Percentiles rank a stretch among this genome's conserved stretches.
Conservation (phyloP, 2,888 invertebrate genomes). For the Phengaris arion region DNA sequence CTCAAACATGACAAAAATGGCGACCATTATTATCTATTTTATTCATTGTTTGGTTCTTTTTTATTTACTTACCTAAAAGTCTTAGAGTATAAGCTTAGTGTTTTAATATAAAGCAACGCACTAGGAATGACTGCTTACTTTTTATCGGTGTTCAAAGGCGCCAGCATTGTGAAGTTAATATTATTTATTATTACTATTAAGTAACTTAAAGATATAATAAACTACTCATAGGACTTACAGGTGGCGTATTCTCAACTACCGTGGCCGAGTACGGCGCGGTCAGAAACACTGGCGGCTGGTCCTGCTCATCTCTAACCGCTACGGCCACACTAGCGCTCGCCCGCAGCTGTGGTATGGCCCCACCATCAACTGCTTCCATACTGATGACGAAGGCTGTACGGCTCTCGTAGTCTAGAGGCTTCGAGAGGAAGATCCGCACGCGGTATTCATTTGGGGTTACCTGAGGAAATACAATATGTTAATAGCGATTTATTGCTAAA, state of each 20-base stretch:
- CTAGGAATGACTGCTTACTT: too few relatives aligned
- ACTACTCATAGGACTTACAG: conserved; percentile 58
- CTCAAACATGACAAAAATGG: too few relatives aligned
- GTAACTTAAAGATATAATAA: background rate
- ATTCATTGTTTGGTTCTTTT: too few relatives aligned
- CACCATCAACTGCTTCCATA: conserved; percentile 83
- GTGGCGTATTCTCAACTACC: conserved; percentile 85
- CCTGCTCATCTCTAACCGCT: conserved; percentile 88
- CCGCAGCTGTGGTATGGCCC: conserved; percentile 79
- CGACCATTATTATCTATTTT: too few relatives aligned
- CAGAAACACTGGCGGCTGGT: conserved; percentile 89
- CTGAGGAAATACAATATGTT: conserved; percentile 53
- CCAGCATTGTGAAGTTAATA: too few relatives aligned
- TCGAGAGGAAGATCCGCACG: conserved; percentile 83
- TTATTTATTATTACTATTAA: too few relatives aligned
- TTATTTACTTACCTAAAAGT: too few relatives aligned
- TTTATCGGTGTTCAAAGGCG: too few relatives aligned
- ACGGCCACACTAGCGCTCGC: conserved; percentile 87
- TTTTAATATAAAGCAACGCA: too few relatives aligned
- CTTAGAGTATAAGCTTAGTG: too few relatives aligned
- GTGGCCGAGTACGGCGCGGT: conserved; percentile 90
- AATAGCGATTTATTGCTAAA: too few relatives aligned
- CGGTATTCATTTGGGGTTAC: conserved; percentile 84
- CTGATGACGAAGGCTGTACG: conserved; percentile 85
- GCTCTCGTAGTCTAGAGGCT: conserved; percentile 87